Evolutionary conservation across 2,113 vertebrate species (phyloP).

Genomic region (Ceuthmochares aereus): DNA sequence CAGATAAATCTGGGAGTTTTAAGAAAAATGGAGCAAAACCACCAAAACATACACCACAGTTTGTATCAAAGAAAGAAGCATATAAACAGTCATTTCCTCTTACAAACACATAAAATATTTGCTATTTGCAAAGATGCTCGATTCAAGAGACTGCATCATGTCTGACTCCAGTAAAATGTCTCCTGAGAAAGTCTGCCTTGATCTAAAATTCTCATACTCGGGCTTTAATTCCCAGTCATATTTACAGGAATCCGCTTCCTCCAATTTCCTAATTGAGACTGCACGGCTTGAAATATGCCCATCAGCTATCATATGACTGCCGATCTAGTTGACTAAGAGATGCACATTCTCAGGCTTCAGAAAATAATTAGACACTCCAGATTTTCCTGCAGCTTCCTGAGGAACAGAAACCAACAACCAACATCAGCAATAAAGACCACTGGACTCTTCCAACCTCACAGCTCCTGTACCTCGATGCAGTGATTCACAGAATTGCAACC

Average conservation of each 20-base stretch:
- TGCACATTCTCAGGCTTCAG: neutral
- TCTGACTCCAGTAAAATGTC: conserved; percentile 4
- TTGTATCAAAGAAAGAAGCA: neutral
- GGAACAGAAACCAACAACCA: neutral
- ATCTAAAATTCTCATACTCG: conserved; percentile 7
- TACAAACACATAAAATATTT: neutral
- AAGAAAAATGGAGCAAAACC: neutral
- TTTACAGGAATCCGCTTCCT: conserved; percentile 27
- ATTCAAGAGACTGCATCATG: neutral
- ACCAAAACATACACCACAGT: neutral
- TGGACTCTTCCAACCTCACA: neutral
- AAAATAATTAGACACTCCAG: neutral
- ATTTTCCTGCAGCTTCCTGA: neutral
- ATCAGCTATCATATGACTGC: neutral
- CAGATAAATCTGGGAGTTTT: neutral
- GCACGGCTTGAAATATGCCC: conserved; percentile 6
- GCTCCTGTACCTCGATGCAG: fast-evolving
- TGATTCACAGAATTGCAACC: neutral
- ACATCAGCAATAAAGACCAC: neutral
- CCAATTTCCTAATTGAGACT: conserved; percentile 23
- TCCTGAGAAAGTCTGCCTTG: conserved; percentile 30
- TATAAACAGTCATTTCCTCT: neutral
- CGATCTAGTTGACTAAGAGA: neutral
- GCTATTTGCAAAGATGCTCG: neutral
- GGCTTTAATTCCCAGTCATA: conserved; percentile 37